Base-by-base conservation (phyloP, 1,140 invertebrate genomes). In the Drosophila littoralis region DNA sequence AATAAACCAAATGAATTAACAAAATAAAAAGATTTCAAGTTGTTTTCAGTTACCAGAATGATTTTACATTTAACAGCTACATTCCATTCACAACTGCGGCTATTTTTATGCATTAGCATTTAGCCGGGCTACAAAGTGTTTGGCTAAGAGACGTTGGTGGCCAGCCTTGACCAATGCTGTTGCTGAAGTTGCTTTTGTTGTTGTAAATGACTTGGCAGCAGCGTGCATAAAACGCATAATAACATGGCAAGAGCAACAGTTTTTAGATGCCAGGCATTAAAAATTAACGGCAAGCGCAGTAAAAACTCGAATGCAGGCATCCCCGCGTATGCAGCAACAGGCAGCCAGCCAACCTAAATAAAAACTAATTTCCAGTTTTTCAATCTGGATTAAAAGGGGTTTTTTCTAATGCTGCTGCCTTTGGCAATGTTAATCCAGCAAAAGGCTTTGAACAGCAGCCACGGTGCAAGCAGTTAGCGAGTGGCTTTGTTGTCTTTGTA, bases 301-400 rank as follows among this genome's bases (percentile, higher is more conserved):
- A 60, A 67, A 81, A 69, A 77, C 79, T 59, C 36, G 28, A 15
- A 52, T 50, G 33, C 57, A 28, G 32, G 59, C 55, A 17, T 2
- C 17, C 3, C 22, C 22, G 3, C 32, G 32, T 35, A 33, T 36
- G 61, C 52, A 58, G 45, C 45, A 66, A 69, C 59, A 65, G 45
- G 52, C 59, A 48, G 2, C 28, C 35, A 57, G 36, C 57, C 71
- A 80, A 72, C 84, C 83, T 85, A 89, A 89, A 89, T 90, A 78
- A 84, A 89, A 90, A 90, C 84, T 89, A 90, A 90, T 89, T 89
- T 90, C 75, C 58, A 90, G 85, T 84, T 89, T 89, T 90, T 84
- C 81, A 90, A 89, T 90, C 81, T 89, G 85, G 85, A 85, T 81
- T 89, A 89, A 89, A 89, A 90, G 81, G 77, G 84, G 73, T 71